Evolutionary conservation across 2,888 invertebrate genomes (phyloP).

Genomic region (Microplitis manilae): DNA sequence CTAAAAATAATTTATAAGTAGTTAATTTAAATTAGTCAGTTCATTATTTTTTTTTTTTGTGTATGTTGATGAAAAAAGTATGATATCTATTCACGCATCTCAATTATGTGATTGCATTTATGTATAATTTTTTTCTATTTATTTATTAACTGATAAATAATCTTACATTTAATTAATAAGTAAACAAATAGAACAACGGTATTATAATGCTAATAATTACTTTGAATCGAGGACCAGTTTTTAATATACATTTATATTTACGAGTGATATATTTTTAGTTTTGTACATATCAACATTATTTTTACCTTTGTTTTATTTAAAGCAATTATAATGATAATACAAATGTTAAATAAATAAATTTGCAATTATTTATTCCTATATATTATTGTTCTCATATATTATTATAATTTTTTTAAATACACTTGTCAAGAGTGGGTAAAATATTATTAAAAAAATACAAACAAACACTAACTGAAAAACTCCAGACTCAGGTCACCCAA

Average conservation of each 20-base stretch:
- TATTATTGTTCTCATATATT: too few relatives aligned
- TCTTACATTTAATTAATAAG: background rate
- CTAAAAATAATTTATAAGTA: background rate
- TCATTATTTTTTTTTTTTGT: background rate
- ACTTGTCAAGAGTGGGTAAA: too few relatives aligned
- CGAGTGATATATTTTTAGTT: background rate
- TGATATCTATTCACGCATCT: background rate
- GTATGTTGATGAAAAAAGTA: background rate
- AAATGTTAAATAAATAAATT: background rate
- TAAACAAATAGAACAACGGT: background rate
- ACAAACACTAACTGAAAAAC: too few relatives aligned
- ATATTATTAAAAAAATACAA: too few relatives aligned
- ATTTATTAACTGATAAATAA: background rate
- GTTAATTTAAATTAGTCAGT: background rate
- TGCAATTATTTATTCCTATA: background rate
- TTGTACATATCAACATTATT: background rate
- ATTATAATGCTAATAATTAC: background rate
- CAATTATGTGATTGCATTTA: background rate
- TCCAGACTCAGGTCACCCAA: too few relatives aligned
- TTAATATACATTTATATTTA: background rate
- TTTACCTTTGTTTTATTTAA: background rate
- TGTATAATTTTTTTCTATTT: background rate
- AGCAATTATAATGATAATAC: background rate
- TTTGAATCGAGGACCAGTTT: background rate
- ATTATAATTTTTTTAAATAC: too few relatives aligned